Evolutionary conservation across 2,797 vertebrate genomes (phyloP).

Genomic region (Microctenopoma steveboyesi): DNA sequence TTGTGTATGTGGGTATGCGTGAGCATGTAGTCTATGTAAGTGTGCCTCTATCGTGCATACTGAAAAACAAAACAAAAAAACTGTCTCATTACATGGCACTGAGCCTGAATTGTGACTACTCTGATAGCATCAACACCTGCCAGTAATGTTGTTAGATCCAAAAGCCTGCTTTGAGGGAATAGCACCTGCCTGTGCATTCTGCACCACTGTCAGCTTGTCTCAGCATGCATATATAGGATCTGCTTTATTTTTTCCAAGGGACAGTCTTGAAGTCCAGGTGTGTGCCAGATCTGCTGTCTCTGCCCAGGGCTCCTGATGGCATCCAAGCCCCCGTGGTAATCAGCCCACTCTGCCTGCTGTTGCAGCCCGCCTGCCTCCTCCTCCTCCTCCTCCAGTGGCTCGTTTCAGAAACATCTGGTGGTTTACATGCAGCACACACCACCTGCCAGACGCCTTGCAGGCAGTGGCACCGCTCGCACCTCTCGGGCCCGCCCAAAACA

Average conservation of each 20-base stretch:
- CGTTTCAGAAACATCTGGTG: conserved; percentile 85
- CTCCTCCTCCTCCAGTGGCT: conserved; percentile 82
- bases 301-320: conserved; percentile 83
- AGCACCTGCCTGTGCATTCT: conserved; percentile 79
- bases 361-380: conserved; percentile 76
- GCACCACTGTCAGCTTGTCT: conserved; percentile 78
- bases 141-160: conserved; percentile 78
- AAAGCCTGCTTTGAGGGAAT: conserved; percentile 79
- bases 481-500: conserved; percentile 63
- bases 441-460: conserved; percentile 82
- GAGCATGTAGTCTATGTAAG: conserved; percentile 13
- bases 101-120: conserved; percentile 75
- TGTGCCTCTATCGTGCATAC: conserved; percentile 26
- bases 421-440: conserved; percentile 85
- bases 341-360: conserved; percentile 84
- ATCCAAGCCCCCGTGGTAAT: conserved; percentile 84
- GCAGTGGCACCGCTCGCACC: conserved; percentile 72
- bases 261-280: conserved; percentile 80
- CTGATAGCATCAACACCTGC: conserved; percentile 79
- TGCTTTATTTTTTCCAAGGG: conserved; percentile 82
- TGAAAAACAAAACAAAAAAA: conserved; percentile 43
- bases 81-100: conserved; percentile 72
- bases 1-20: conserved; percentile 20
- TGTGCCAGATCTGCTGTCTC: conserved; percentile 83
- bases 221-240: conserved; percentile 72